Evolutionary conservation across 1,140 invertebrate genomes (phyloP), one percentile per base, ranked within the genome.

Genomic region (Drosophila suzukii): DNA sequence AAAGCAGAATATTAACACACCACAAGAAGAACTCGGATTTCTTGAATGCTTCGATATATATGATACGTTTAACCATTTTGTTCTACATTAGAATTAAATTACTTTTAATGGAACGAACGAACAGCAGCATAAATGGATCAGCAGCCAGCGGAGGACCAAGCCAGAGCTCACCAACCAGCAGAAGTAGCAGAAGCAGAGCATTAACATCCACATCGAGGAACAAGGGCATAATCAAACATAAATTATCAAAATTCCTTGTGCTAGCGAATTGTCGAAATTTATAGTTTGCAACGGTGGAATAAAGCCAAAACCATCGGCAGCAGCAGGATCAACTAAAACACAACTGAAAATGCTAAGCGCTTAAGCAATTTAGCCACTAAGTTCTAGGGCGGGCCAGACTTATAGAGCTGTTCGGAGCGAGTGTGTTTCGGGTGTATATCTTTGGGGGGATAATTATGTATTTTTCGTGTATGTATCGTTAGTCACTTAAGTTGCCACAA

Each of bases 81-180:
- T 89, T 89, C 80, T 89, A 89, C 84, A 89, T 84, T 89, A 89
- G 73, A 89, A 84, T 89, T 70, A 78, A 89, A 72, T 83, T 88
- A 89, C 51, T 85, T 74, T 68, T 67, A 78, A 67, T 82, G 78
- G 43, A 84, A 62, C 43, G 43, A 84, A 62, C 46, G 56, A 57
- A 50, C 27, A 41, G 53, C 57, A 49, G 32, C 15, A 63, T 49
- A 38, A 36, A 61, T 66, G 50, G 39, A 71, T 20, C 34, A 68
- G 30, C 63, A 58, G 43, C 32, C 38, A 49, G 32, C 27, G 58
- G 44, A 50, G 53, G 61, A 61, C 54, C 76, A 59, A 59, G 56
- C 24, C 13, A 72, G 60, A 59, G 43, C 50, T 41, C 36, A 65
- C 20, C 57, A 73, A 17, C 12, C n/a, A 57, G 41, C 41, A 65